phyloP scores from a whole-genome alignment of 53 echinoderm and acorn worm species.

The Antedon mediterranea region DNA sequence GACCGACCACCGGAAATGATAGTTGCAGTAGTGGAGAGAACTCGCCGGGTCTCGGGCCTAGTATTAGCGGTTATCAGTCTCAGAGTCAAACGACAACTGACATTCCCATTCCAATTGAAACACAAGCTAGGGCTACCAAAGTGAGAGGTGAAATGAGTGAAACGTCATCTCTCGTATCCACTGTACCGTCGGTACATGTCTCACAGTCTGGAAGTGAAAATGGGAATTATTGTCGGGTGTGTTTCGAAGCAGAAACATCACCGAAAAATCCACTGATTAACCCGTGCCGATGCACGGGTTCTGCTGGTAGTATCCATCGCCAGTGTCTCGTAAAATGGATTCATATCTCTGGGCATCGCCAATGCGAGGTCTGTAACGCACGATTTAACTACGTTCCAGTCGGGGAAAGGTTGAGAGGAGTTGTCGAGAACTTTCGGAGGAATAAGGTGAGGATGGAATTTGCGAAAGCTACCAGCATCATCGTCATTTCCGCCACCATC shows the following conservation, averaged over 20 bases:
- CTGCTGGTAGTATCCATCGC: conserved; percentile 91
- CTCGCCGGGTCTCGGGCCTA: neutral
- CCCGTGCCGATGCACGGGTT: conserved; percentile 90
- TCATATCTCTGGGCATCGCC: conserved; percentile 84
- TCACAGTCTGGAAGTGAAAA: conserved; percentile 85
- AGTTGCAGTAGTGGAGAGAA: neutral
- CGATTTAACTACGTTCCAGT: conserved; percentile 87
- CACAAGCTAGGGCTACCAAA: neutral
- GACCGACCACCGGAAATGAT: neutral
- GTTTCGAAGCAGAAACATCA: conserved; percentile 82
- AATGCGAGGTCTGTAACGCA: conserved; percentile 93
- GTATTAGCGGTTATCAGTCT: neutral
- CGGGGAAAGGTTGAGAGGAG: conserved; percentile 84
- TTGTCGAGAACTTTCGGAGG: conserved; percentile 89
- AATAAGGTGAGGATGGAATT: conserved; percentile 62
- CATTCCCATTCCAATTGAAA: neutral
- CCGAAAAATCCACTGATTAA: conserved; percentile 86
- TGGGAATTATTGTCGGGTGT: conserved; percentile 76
- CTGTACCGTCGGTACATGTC: conserved; percentile 57
- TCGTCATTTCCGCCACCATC: neutral
- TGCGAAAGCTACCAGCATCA: too few relatives aligned
- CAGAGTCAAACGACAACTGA: neutral
- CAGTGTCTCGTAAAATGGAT: conserved; percentile 99
- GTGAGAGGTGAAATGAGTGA: conserved; percentile 59
- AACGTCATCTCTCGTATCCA: conserved; percentile 71